phyloP scores from a whole-genome alignment of 1,140 invertebrate genomes.

The silkworm (Bombyx mori) region ASM3026992v2 NC_085115.1:9154501-9155000 shows the following conservation, averaged over 20 bases:
- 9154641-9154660: not conserved
- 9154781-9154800: not conserved
- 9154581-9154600: too few species aligned
- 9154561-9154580: too few species aligned
- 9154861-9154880: conserved; percentile 38
- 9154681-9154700: not conserved
- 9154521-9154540: too few species aligned
- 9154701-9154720: not conserved
- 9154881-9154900: conserved; percentile 46
- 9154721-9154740: not conserved
- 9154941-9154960: conserved; percentile 45
- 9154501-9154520: too few species aligned
- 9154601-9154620: too few species aligned
- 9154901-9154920: conserved; percentile 46
- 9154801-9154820: not conserved
- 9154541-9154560: too few species aligned
- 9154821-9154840: not conserved
- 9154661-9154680: too few species aligned
- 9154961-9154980: conserved; percentile 44
- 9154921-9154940: conserved; percentile 59
- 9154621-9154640: not conserved
- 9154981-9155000: conserved; percentile 39
- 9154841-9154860: conserved; percentile 17
- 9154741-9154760: not conserved
- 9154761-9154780: not conserved